A percentile compares a stretch with the other conserved stretches of the same genome.
Evolutionary conservation across 64 coral and sea anemone species (phyloP).

Genomic region (Stichodactyla mertensii): DNA sequence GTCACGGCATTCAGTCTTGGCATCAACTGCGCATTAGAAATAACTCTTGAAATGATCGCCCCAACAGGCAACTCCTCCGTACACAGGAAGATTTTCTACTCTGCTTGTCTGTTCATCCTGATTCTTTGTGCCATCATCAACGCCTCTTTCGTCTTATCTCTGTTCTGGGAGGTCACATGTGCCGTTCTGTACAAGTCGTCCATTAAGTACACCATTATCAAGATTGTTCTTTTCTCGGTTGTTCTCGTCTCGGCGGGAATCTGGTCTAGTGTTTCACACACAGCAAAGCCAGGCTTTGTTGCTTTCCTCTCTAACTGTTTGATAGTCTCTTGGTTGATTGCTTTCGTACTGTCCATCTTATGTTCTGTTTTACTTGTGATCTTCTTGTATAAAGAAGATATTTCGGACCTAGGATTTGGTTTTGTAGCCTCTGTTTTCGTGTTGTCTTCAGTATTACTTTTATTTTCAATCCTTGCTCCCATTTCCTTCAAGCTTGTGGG

Average conservation of each 20-base stretch:
- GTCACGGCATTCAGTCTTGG: conserved; percentile 57
- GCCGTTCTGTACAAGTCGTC: conserved; percentile 36
- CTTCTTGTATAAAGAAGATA: conserved; percentile 20
- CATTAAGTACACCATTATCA: neutral
- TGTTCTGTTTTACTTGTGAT: conserved; percentile 40
- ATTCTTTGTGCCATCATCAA: conserved; percentile 44
- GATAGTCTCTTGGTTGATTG: conserved; percentile 40
- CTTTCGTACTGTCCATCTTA: conserved; percentile 40
- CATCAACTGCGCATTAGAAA: conserved; percentile 63
- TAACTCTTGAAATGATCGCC: conserved; percentile 62
- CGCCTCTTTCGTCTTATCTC: conserved; percentile 34
- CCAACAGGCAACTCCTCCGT: conserved; percentile 34
- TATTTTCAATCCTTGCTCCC: conserved; percentile 50
- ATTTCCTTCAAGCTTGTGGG: conserved; percentile 32
- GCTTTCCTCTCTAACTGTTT: conserved; percentile 38
- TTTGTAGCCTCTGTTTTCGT: neutral
- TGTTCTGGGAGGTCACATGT: conserved; percentile 65
- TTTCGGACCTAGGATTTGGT: neutral
- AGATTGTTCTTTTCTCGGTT: conserved; percentile 30
- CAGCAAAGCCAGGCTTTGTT: conserved; percentile 10
- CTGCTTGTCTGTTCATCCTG: conserved; percentile 37
- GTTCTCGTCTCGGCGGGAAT: conserved; percentile 29
- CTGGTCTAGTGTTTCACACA: neutral
- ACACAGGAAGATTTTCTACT: conserved; percentile 30
- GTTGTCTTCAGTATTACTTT: neutral